A percentile compares a stretch with the other conserved stretches of the same genome.
These are phyloP conservation scores for Pinctada fucata DNA, from an alignment of 2,888 invertebrate genomes.

Conservation along the genomic window DNA sequence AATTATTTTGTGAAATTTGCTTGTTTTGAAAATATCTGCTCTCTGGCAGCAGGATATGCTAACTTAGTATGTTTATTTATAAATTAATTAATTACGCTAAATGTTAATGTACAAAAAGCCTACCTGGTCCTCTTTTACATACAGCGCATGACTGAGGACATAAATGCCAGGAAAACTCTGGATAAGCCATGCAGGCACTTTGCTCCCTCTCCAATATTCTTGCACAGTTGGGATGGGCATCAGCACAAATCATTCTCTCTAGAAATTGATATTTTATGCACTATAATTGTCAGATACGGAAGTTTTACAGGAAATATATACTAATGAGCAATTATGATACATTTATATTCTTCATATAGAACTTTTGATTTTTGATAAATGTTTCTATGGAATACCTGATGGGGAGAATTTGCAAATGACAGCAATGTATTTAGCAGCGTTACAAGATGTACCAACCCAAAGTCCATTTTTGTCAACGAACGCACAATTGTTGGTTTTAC, in stretches of 20 bases:
- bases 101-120: neutral
- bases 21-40: too few relatives aligned
- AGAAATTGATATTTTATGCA: neutral
- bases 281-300: too few relatives aligned
- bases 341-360: neutral
- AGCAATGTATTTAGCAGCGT: constrained; percentile 17
- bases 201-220: constrained; percentile 19
- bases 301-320: neutral
- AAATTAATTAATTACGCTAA: too few relatives aligned
- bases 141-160: constrained; percentile 28
- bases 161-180: constrained; percentile 31
- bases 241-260: constrained; percentile 23
- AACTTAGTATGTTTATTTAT: too few relatives aligned
- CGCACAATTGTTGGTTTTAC: constrained; percentile 20
- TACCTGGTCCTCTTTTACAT: constrained; percentile 3
- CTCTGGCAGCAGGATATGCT: too few relatives aligned
- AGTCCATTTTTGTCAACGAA: constrained; percentile 22
- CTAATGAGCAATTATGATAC: neutral
- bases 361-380: neutral
- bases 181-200: constrained; percentile 24
- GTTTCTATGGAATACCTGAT: constrained; percentile 13
- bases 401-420: constrained; percentile 34
- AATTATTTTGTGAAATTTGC: too few relatives aligned
- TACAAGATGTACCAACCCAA: constrained; percentile 24
- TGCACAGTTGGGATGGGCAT: constrained; percentile 26